Base-by-base conservation (phyloP, 1,140 invertebrate species). In the Solenopsis invicta region DNA sequence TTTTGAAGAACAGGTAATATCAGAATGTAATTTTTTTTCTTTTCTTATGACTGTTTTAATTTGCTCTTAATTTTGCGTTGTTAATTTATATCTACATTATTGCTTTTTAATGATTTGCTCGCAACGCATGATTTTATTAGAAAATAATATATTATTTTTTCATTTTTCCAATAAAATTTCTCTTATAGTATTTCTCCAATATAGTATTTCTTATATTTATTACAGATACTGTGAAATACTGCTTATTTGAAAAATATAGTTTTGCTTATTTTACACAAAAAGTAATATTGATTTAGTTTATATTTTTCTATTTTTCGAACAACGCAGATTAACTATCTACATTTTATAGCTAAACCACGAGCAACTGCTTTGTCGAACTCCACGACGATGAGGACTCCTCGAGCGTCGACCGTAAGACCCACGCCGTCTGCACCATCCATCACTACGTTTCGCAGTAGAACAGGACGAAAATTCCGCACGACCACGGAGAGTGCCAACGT, bases 361-460 rank as follows among this genome's bases (percentile, higher is more conserved):
- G 8, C 54, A 29, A 9, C 18, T 59, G n/a, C 41, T 74, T 50
- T 21, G 59, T 29, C 61, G 24, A 48, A 72, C 41, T n/a, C 69
- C n/a, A 89, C 77, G 8, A 87, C 82, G 34, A 88, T 89, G 9
- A 84, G 75, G 50, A 52, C 85, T 34, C 54, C 88, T 0, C 66
- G 87, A 18, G 81, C 88, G 16, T 76, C 88, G 34, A 85, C 92
- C 54, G 72, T 71, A 67, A 64, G 87, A 37, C 89, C 94, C 62
- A 90, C 86, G 10, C 29, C 88, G 2, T 90, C 90, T 0, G 87
- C 92, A 62, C 93, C 93, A 0, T 59, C 87, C 10, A 91, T 95
- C 5, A 95, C 95, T 4, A 95, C 95, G 4, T 95, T 93, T 56
- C 88, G 94, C n/a, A 84, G 80, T 81, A 92, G 93, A 67, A 94